phyloP scores from a whole-genome alignment of 2,797 vertebrate species.

The Epinephelus awoara region DNA sequence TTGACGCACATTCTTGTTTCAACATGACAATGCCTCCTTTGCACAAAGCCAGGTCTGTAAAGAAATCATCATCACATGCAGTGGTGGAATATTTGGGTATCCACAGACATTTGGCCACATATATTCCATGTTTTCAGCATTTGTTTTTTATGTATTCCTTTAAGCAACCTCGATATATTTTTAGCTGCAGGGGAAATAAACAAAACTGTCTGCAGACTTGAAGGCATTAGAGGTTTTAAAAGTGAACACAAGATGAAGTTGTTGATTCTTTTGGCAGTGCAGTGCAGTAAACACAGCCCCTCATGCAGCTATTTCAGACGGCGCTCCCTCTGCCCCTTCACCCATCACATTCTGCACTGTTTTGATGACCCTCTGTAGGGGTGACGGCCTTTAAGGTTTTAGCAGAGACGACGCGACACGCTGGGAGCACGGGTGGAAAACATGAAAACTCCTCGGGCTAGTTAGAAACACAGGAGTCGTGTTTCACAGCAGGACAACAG shows the following conservation, averaged over 20 bases:
- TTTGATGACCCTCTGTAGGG: constrained; percentile 60
- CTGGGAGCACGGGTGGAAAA: constrained; percentile 33
- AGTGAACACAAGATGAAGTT: neutral
- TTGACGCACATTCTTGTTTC: too few species aligned
- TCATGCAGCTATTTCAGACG: constrained; percentile 43
- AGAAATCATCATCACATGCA: too few species aligned
- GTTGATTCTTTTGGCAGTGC: neutral
- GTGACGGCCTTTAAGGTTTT: constrained; percentile 34
- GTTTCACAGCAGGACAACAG: constrained; percentile 75
- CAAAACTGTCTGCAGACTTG: neutral
- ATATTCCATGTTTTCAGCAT: neutral
- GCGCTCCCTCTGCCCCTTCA: constrained; percentile 19
- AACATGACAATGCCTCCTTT: too few species aligned
- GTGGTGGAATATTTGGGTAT: too few species aligned
- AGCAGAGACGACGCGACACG: constrained; percentile 38
- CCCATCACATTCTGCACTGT: constrained; percentile 51
- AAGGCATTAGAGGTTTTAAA: neutral
- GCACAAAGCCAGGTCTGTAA: too few species aligned
- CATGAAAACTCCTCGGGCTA: constrained; percentile 37
- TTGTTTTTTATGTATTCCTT: neutral
- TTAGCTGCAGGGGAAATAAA: neutral
- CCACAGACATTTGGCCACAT: neutral
- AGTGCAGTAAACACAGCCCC: constrained; percentile 12
- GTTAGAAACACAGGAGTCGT: constrained; percentile 55
- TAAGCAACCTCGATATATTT: neutral